phyloP scores from a whole-genome alignment of 1,140 invertebrate genomes.

The Cylas formicarius region DNA sequence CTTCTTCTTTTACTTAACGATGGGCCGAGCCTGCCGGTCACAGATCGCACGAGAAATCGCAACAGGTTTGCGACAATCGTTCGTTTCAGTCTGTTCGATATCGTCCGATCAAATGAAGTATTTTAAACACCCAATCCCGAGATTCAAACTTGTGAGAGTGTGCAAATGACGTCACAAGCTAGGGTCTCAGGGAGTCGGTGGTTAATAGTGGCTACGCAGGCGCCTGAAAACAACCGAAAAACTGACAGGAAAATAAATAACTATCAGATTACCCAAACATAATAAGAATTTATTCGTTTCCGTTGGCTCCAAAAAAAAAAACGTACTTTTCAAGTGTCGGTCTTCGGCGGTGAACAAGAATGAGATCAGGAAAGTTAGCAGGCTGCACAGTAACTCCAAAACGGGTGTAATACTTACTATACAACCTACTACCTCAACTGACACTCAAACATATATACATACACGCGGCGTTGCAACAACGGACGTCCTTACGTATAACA shows the following conservation, averaged over 20 bases:
- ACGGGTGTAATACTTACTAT: constrained; percentile 64
- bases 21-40: too few relatives aligned
- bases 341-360: constrained; percentile 18
- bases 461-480: not conserved
- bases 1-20: too few relatives aligned
- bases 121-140: constrained; percentile 57
- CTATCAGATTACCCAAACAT: not conserved
- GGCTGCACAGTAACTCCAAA: constrained; percentile 63
- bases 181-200: constrained; percentile 68
- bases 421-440: constrained; percentile 71
- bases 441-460: constrained; percentile 29
- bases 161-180: constrained; percentile 61
- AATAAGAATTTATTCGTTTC: not conserved
- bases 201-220: constrained; percentile 40
- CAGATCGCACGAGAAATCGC: too few relatives aligned
- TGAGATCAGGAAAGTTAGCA: constrained; percentile 63
- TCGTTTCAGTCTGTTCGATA: too few relatives aligned
- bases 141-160: constrained; percentile 66
- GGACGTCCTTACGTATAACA: not conserved
- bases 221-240: constrained; percentile 33
- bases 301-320: not conserved
- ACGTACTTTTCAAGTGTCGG: constrained; percentile 1
- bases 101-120: too few relatives aligned
- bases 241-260: not conserved
- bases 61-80: too few relatives aligned